phyloP scores from a whole-genome alignment of 92 coral and sea anemone genomes.

The Phymanthus crucifer region DNA sequence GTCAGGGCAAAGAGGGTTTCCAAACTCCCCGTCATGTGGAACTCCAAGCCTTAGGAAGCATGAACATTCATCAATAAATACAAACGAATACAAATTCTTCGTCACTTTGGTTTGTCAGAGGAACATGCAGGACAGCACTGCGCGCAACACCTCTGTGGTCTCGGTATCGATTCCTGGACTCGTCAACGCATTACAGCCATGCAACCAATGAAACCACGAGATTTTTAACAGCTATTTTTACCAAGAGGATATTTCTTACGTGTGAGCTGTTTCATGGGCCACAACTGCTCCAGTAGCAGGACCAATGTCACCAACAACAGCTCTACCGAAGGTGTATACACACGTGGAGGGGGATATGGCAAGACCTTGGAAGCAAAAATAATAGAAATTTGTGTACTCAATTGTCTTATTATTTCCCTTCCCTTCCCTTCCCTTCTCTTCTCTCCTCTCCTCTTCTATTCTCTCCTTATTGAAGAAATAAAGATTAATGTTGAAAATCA shows the following conservation, averaged over 20 bases:
- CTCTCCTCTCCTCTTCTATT: too few relatives aligned
- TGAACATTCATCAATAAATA: neutral
- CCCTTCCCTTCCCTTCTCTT: too few relatives aligned
- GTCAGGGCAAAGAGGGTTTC: conserved; percentile 32
- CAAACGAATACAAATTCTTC: too few relatives aligned
- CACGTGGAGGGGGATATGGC: neutral
- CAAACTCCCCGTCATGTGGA: conserved; percentile 41
- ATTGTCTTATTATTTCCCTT: too few relatives aligned
- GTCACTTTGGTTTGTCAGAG: too few relatives aligned
- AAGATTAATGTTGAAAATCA: too few relatives aligned
- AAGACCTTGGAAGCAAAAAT: neutral
- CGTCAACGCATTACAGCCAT: too few relatives aligned
- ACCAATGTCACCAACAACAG: conserved; percentile 33
- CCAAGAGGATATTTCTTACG: conserved; percentile 22
- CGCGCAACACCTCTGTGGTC: too few relatives aligned
- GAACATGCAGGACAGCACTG: too few relatives aligned
- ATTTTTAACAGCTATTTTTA: neutral
- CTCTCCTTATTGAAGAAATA: neutral
- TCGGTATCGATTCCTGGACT: too few relatives aligned
- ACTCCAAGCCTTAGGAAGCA: conserved; percentile 49
- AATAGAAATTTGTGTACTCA: neutral
- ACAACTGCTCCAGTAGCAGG: conserved; percentile 49
- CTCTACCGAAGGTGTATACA: neutral
- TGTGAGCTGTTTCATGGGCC: conserved; percentile 66
- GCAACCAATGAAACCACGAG: too few relatives aligned